Conservation (phyloP, 2,113 vertebrate species). For the Ophthalmolycus amberensis region DNA sequence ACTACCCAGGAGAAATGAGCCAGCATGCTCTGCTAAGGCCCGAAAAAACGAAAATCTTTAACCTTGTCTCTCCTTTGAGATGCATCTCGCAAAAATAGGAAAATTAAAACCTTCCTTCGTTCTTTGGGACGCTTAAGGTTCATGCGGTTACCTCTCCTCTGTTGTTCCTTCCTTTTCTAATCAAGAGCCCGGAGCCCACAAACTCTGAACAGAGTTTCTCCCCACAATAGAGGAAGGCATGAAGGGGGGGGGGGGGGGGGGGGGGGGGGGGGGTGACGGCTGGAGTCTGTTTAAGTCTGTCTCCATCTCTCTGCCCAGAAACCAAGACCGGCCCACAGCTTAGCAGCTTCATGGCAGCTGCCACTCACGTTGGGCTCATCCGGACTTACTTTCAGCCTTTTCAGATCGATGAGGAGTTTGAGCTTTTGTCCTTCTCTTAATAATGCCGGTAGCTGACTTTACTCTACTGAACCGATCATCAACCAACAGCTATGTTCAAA, state of each 20-base stretch:
- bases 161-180: conserved; percentile 70
- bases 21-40: conserved; percentile 43
- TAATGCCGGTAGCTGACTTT: neutral
- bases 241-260: conserved; percentile 30
- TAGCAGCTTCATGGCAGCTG: conserved; percentile 56
- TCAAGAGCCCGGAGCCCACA: conserved; percentile 67
- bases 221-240: conserved; percentile 72
- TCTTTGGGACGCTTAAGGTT: conserved; percentile 73
- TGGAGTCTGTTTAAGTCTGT: conserved; percentile 65
- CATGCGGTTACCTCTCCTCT: conserved; percentile 69
- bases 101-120: conserved; percentile 80
- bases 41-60: conserved; percentile 52
- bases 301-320: conserved; percentile 35
- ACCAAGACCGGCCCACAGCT: conserved; percentile 38
- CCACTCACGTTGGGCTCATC: conserved; percentile 36
- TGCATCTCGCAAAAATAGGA: conserved; percentile 60
- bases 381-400: conserved; percentile 3
- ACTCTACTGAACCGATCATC: neutral
- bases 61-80: conserved; percentile 59
- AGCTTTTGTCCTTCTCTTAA: neutral
- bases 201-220: conserved; percentile 61
- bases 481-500: neutral
- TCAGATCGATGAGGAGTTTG: neutral
- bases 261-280: conserved; percentile 22
- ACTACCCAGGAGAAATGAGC: conserved; percentile 58